Percentiles rank a stretch among this genome's conserved stretches.
These are phyloP conservation scores for Lucilia sericata DNA, from an alignment of 1,140 invertebrate genomes.

Conservation along the genomic window DNA sequence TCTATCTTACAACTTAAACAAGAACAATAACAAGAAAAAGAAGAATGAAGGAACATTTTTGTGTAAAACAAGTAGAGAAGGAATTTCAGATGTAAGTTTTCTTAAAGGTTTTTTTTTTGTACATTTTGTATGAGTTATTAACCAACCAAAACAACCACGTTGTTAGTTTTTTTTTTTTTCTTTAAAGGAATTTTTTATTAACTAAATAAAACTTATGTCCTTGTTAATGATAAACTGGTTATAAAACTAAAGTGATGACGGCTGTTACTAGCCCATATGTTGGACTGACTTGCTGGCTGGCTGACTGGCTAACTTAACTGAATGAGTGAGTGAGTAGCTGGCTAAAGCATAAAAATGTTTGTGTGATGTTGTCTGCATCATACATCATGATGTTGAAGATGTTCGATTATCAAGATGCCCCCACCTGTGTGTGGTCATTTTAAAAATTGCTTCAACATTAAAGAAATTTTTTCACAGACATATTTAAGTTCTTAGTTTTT, in stretches of 20 bases:
- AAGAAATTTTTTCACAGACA: not conserved
- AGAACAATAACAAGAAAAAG: no score
- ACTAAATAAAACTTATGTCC: slow-evolving; percentile 14
- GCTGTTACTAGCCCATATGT: slow-evolving; percentile 25
- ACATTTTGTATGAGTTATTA: not conserved
- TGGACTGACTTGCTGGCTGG: not conserved
- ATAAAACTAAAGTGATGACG: slow-evolving; percentile 10
- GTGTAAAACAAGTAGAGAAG: not conserved
- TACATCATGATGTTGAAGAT: not conserved
- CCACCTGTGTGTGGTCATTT: slow-evolving; percentile 25
- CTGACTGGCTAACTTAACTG: not conserved
- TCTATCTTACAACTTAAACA: not conserved
- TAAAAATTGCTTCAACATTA: not conserved
- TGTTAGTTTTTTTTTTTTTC: not conserved
- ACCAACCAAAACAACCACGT: not conserved
- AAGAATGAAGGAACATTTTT: not conserved
- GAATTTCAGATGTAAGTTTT: slow-evolving; percentile 15
- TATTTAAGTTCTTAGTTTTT: not conserved
- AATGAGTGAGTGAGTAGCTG: not conserved
- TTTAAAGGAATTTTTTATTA: not conserved
- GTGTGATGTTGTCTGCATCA: not conserved
- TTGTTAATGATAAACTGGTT: slow-evolving; percentile 27
- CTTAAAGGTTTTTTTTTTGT: not conserved
- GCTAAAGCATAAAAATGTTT: not conserved
- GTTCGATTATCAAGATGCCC: not conserved